These are phyloP conservation scores for Cryptoleucopteryx plumbea DNA, from an alignment of 2,113 vertebrate genomes.

Conservation along the genomic window DNA sequence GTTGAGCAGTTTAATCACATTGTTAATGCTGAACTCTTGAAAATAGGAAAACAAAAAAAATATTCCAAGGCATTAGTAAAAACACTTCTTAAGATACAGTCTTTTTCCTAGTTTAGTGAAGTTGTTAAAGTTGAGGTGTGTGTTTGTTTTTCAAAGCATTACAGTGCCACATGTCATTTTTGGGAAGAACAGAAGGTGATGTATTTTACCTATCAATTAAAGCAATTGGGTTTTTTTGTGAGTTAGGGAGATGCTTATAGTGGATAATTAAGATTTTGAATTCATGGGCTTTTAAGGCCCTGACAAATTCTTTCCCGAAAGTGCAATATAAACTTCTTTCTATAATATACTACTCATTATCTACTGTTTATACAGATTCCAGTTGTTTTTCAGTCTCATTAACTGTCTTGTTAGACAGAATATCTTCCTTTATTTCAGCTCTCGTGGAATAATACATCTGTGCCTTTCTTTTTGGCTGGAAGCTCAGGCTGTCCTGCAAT, in stretches of 20 bases:
- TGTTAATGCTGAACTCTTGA: not conserved
- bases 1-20: not conserved
- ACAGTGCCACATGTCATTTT: not conserved
- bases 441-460: not conserved
- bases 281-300: not conserved
- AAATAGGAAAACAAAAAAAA: not conserved
- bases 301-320: not conserved
- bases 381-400: not conserved
- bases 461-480: not conserved
- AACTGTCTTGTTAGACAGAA: not conserved
- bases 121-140: not conserved
- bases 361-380: not conserved
- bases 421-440: not conserved
- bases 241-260: not conserved
- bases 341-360: not conserved
- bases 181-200: not conserved
- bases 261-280: not conserved
- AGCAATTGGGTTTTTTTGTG: not conserved
- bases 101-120: not conserved
- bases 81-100: not conserved
- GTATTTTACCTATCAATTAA: not conserved
- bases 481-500: not conserved
- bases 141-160: not conserved
- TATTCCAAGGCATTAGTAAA: not conserved
- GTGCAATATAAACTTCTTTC: not conserved